Percentiles rank a stretch among this genome's conserved stretches.
These are phyloP conservation scores for Hypomecis atomaria DNA, from an alignment of 2,888 invertebrate genomes.

Conservation along the genomic window DNA sequence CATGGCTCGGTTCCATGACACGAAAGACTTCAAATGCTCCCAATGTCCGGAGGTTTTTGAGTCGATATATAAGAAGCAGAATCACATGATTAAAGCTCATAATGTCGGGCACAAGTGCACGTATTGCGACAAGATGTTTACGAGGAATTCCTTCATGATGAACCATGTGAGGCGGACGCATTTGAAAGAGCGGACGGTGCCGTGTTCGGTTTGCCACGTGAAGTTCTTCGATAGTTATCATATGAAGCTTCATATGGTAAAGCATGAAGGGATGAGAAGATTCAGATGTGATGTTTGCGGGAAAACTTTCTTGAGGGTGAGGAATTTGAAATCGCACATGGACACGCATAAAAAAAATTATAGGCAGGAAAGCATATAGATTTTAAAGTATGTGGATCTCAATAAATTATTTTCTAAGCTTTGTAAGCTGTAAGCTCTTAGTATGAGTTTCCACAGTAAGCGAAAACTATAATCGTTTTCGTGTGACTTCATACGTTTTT, in stretches of 20 bases:
- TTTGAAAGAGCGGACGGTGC: constrained; percentile 75
- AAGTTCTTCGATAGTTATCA: constrained; percentile 75
- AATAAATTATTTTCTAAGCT: neutral
- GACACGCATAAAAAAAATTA: constrained; percentile 78
- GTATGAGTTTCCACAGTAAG: neutral
- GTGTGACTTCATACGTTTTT: too few species aligned
- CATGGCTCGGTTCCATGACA: constrained; percentile 70
- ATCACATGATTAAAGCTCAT: constrained; percentile 80
- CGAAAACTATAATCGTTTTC: too few species aligned
- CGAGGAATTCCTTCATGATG: constrained; percentile 77
- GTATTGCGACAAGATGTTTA: constrained; percentile 74
- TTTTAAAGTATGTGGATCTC: too few species aligned
- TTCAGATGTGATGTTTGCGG: constrained; percentile 85
- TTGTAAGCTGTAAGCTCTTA: neutral
- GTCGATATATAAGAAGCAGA: constrained; percentile 79
- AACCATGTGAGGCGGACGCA: constrained; percentile 75
- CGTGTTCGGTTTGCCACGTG: constrained; percentile 72
- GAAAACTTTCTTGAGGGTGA: constrained; percentile 83
- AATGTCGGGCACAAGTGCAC: constrained; percentile 73
- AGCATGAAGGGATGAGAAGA: constrained; percentile 81
- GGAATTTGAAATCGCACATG: constrained; percentile 85
- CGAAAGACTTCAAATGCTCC: constrained; percentile 71
- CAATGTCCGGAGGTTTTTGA: constrained; percentile 77
- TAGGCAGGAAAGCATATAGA: constrained; percentile 41
- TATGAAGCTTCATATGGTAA: constrained; percentile 78